Evolutionary conservation across 2,888 invertebrate species (phyloP).

Genomic region (Lasius platythorax): DNA sequence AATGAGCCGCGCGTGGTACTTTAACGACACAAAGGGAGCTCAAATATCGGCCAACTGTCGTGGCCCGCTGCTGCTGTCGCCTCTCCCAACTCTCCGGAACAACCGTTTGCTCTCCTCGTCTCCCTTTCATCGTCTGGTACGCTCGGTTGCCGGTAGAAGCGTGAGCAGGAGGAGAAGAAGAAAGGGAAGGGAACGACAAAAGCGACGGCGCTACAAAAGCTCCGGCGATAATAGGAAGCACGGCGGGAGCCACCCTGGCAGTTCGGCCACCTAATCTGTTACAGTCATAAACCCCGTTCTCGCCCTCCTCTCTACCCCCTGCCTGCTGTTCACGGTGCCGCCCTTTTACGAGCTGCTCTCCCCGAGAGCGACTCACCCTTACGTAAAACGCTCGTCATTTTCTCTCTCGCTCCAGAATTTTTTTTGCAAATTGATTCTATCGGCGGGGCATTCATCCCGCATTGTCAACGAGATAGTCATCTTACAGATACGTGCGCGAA

Average conservation of each 20-base stretch:
- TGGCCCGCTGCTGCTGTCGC: constrained; percentile 73
- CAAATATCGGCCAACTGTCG: constrained; percentile 85
- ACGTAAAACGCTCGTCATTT: constrained; percentile 43
- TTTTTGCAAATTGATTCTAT: constrained; percentile 60
- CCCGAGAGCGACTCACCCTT: constrained; percentile 63
- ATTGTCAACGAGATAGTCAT: constrained; percentile 40
- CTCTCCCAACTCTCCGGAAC: constrained; percentile 68
- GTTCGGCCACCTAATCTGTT: constrained; percentile 84
- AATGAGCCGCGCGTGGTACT: constrained; percentile 76
- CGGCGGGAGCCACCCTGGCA: constrained; percentile 74
- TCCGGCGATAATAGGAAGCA: constrained; percentile 75
- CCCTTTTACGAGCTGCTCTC: constrained; percentile 63
- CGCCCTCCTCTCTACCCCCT: constrained; percentile 70
- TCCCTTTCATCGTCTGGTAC: constrained; percentile 73
- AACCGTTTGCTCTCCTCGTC: constrained; percentile 56
- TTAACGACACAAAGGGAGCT: constrained; percentile 81
- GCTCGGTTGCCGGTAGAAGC: constrained; percentile 61
- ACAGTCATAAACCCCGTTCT: constrained; percentile 85
- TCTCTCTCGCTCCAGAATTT: constrained; percentile 47
- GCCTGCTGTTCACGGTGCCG: constrained; percentile 45
- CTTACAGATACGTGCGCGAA: neutral
- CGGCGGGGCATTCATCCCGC: constrained; percentile 40
- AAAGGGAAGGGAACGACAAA: constrained; percentile 67
- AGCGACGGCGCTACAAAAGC: constrained; percentile 76
- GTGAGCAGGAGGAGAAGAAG: constrained; percentile 42